These are phyloP conservation scores for Rhodinocichla rosea DNA, from an alignment of 2,113 vertebrate genomes.

Conservation along the genomic window DNA sequence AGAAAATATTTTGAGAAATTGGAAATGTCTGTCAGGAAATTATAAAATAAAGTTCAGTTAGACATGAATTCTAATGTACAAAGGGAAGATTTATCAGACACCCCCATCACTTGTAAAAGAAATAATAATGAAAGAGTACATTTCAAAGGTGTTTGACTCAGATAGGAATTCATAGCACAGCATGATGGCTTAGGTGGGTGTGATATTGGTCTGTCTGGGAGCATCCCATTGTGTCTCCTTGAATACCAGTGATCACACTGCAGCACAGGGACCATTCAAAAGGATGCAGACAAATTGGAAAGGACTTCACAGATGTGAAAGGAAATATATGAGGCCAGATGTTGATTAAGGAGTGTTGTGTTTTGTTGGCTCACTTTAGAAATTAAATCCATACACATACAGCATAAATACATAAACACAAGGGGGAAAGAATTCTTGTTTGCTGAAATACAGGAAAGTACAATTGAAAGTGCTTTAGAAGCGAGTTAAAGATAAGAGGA, in stretches of 20 bases:
- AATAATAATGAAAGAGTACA: background rate
- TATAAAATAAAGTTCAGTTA: background rate
- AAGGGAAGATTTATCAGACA: background rate
- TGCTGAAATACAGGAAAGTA: background rate
- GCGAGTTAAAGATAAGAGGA: background rate
- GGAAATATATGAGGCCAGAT: background rate
- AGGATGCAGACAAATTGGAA: slow-evolving; percentile 1
- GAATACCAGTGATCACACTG: background rate
- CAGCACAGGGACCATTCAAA: background rate
- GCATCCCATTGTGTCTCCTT: background rate
- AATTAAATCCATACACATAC: slow-evolving; percentile 11
- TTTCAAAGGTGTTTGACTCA: background rate
- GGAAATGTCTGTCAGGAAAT: background rate
- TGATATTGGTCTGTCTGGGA: background rate
- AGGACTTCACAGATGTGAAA: slow-evolving; percentile 25
- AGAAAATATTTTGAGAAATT: background rate
- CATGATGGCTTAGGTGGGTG: background rate
- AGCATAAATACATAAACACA: background rate
- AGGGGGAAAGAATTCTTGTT: background rate
- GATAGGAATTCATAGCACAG: background rate
- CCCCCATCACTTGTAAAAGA: background rate
- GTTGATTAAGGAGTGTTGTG: slow-evolving; percentile 22
- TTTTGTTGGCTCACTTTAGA: background rate
- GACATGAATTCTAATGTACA: background rate
- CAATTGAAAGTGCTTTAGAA: background rate